These are phyloP conservation scores for Caenorhabditis uteleia DNA, from an alignment of 2,888 invertebrate genomes.

Conservation along the genomic window DNA sequence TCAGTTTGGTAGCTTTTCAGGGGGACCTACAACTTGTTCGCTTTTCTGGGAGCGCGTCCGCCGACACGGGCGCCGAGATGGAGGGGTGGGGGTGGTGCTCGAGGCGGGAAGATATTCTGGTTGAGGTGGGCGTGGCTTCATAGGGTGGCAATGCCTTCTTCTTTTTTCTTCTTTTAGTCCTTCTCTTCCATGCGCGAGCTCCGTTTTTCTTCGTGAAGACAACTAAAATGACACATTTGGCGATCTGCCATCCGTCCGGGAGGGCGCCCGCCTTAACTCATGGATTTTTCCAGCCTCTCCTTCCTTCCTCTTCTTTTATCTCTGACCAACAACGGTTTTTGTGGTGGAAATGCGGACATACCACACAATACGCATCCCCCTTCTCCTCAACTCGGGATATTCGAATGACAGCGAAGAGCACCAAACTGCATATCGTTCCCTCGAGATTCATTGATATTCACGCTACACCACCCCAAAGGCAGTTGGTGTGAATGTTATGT, in stretches of 20 bases:
- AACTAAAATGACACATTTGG: slow-evolving; percentile 45
- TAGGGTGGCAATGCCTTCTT: too few relatives aligned
- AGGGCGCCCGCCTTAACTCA: slow-evolving; percentile 4
- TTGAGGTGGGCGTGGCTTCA: slow-evolving; percentile 42
- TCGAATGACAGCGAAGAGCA: slow-evolving; percentile 32
- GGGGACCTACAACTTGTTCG: too few relatives aligned
- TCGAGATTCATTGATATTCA: slow-evolving; percentile 40
- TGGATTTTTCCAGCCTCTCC: too few relatives aligned
- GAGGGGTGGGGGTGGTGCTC: too few relatives aligned
- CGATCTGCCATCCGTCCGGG: slow-evolving; percentile 37
- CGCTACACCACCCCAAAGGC: too few relatives aligned
- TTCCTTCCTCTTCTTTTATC: too few relatives aligned
- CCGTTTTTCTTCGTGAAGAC: slow-evolving; percentile 36
- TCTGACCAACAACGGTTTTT: too few relatives aligned
- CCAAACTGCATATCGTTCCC: slow-evolving; percentile 27
- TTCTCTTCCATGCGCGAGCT: not conserved
- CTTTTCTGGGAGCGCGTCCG: too few relatives aligned
- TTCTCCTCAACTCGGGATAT: slow-evolving; percentile 1
- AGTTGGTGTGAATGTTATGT: slow-evolving; percentile 36
- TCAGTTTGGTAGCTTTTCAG: too few relatives aligned
- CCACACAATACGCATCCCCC: too few relatives aligned
- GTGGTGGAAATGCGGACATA: too few relatives aligned
- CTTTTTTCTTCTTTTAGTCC: not conserved
- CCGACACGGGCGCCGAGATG: too few relatives aligned
- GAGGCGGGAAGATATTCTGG: slow-evolving; percentile 37